phyloP scores from a whole-genome alignment of 1,140 invertebrate genomes.

The Eueides isabella region DNA sequence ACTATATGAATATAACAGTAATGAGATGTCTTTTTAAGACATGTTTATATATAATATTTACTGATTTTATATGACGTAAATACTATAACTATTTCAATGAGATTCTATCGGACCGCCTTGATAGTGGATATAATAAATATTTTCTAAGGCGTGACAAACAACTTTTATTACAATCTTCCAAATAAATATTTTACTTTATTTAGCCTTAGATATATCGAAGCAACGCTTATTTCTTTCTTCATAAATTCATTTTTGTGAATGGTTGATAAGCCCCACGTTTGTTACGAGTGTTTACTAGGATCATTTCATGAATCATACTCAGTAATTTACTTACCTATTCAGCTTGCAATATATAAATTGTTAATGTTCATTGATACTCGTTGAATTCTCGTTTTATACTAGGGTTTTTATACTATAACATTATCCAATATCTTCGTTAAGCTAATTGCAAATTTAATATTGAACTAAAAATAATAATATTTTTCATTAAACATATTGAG shows the following conservation, averaged over 20 bases:
- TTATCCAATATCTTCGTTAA: conserved; percentile 5
- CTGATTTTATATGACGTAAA: background rate
- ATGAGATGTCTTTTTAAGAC: background rate
- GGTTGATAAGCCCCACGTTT: conserved; percentile 12
- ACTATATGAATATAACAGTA: too few species aligned
- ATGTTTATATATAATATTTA: background rate
- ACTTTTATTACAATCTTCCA: background rate
- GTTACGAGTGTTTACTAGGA: conserved; percentile 24
- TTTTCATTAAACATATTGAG: background rate
- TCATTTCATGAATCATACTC: conserved; percentile 30
- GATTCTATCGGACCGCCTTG: background rate
- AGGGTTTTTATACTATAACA: conserved; percentile 15
- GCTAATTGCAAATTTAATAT: background rate
- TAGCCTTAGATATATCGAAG: background rate
- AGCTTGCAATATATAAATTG: conserved; percentile 28
- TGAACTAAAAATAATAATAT: background rate
- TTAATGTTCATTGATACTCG: conserved; percentile 34
- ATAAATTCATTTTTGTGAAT: background rate
- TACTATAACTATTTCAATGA: background rate
- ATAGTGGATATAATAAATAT: background rate
- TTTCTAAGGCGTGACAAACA: background rate
- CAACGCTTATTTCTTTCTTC: conserved; percentile 1
- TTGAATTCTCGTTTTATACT: conserved; percentile 22
- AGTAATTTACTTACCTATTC: conserved; percentile 35
- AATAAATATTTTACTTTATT: background rate